Percentiles rank a stretch among this genome's conserved stretches.
Conservation (phyloP, 2,797 vertebrate genomes). For the Myoxocephalus aenaeus region DNA sequence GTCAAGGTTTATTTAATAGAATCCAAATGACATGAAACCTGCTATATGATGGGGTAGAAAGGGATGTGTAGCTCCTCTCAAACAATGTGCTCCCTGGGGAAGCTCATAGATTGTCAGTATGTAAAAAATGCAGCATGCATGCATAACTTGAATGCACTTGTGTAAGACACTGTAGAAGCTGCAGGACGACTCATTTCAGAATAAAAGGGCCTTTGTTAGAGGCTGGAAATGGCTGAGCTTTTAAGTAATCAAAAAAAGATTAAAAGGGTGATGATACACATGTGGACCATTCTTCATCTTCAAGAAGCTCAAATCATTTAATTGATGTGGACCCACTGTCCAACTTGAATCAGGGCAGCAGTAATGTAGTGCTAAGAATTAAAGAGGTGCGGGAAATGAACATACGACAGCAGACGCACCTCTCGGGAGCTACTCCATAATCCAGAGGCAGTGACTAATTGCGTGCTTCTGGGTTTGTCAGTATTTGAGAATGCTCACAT, state of each 20-base stretch:
- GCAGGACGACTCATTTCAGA: constrained; percentile 31
- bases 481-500: constrained; percentile 65
- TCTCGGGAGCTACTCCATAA: constrained; percentile 75
- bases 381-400: constrained; percentile 70
- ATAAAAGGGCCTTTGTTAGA: constrained; percentile 51
- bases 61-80: constrained; percentile 16
- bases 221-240: constrained; percentile 49
- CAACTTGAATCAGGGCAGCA: constrained; percentile 60
- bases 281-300: constrained; percentile 57
- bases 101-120: constrained; percentile 15
- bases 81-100: constrained; percentile 42
- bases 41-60: constrained; percentile 24
- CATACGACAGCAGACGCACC: constrained; percentile 62
- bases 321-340: constrained; percentile 70
- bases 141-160: constrained; percentile 45
- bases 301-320: constrained; percentile 63
- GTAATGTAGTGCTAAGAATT: constrained; percentile 58
- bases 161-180: constrained; percentile 22
- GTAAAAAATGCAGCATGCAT: constrained; percentile 40
- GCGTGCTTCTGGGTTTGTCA: constrained; percentile 72
- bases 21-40: constrained; percentile 62
- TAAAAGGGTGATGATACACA: constrained; percentile 66
- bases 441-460: constrained; percentile 78
- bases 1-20: constrained; percentile 62
- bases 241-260: constrained; percentile 62